Conservation (phyloP, 2,888 invertebrate genomes). For the Mantis religiosa region DNA sequence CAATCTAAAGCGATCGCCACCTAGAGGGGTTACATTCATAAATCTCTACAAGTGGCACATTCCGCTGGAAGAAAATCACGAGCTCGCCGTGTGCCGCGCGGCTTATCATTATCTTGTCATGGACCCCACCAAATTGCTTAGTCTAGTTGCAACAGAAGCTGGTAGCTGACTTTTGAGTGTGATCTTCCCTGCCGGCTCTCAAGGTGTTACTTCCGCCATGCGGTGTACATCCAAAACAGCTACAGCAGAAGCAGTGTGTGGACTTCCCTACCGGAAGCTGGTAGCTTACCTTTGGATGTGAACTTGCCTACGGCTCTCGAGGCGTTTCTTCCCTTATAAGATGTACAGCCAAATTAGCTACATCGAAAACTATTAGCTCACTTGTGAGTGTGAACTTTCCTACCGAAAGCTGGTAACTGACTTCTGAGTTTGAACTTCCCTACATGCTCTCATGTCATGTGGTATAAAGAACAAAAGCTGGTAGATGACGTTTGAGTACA, state of each 20-base stretch:
- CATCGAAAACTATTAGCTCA: too few relatives aligned
- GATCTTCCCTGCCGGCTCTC: background rate
- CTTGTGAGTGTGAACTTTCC: background rate
- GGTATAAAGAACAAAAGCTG: too few relatives aligned
- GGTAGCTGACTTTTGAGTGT: background rate
- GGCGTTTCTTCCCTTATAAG: too few relatives aligned
- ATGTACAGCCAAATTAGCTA: too few relatives aligned
- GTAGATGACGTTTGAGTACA: too few relatives aligned
- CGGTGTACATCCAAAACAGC: background rate
- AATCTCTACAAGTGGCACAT: background rate
- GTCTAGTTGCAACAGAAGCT: background rate
- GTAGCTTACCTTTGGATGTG: too few relatives aligned
- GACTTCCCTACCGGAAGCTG: background rate
- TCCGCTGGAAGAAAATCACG: background rate
- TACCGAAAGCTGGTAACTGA: too few relatives aligned
- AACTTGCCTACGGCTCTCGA: too few relatives aligned
- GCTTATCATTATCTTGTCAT: constrained; percentile 6
- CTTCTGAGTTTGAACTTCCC: too few relatives aligned
- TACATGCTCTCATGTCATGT: too few relatives aligned
- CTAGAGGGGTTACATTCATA: background rate
- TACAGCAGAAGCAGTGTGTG: too few relatives aligned
- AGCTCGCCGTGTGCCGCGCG: background rate
- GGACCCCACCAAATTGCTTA: background rate
- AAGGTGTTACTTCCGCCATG: background rate
- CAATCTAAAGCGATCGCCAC: background rate